Base-by-base conservation (phyloP, 1,140 invertebrate genomes). In the Macrobrachium rosenbergii region DNA sequence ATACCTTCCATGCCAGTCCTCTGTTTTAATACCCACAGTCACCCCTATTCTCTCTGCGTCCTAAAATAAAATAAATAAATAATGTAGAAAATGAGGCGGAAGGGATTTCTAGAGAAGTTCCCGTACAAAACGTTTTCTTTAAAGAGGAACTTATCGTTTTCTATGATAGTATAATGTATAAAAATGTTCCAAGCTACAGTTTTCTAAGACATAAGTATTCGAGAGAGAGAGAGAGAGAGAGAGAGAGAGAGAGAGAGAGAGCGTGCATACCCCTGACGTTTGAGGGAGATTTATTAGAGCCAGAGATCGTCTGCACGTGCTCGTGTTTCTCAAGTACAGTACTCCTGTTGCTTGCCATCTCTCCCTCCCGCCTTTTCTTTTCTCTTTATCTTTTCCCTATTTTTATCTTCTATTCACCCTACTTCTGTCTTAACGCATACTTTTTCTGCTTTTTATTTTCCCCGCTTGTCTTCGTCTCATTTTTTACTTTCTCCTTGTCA, bases 371-470 rank as follows among this genome's bases (percentile, higher is more conserved):
- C 69, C 28, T 37, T 37, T 37, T 37, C 2, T 37, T 37, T 37
- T 3, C 28, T 37, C 28, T 37, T 3, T 37, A 37, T 37, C 28
- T 37, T 37, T 64, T 21, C 52, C 76, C 43, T 17, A 37, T 12
- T 77, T 12, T 77, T 12, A 37, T 12, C 59, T 0, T 58, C 7
- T 79, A 6, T 59, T 19, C 59, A n/a, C n/a, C n/a, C 0, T 60
- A 7, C 59, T 16, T 63, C 7, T 63, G 45, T 80, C 78, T 62
- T 52, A 28, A 58, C 21, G n/a, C n/a, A n/a, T n/a, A n/a, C 77
- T 80, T 45, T 80, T 45, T 80, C 58, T 80, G 28, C 77, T 62
- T 17, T 62, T 16, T 62, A n/a, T 14, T 80, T 45, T 80, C 59
- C 58, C 58, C 58, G 7, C 58, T 45, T 62, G 58, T 63, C 58